A percentile compares a stretch with the other conserved stretches of the same genome.
Evolutionary conservation across 2,797 vertebrate species (phyloP).

Genomic region (Eospalax fontanierii): DNA sequence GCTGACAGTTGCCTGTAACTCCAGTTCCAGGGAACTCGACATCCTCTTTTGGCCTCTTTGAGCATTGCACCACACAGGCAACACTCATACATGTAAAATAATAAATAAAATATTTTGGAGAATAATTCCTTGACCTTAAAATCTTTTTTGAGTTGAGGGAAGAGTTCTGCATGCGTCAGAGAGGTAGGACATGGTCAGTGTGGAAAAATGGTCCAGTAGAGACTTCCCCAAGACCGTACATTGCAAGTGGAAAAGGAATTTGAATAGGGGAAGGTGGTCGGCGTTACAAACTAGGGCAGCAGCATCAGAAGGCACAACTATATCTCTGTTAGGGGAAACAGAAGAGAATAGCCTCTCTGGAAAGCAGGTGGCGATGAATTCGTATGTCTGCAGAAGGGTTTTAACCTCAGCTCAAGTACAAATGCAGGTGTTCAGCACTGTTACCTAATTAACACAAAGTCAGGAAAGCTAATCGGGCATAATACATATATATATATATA

Average conservation of each 20-base stretch:
- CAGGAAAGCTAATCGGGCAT: background rate
- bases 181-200: background rate
- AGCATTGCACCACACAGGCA: no score
- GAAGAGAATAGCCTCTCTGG: background rate
- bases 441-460: conserved; percentile 8
- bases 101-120: no score
- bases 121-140: background rate
- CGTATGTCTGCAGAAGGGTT: background rate
- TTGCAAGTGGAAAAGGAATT: background rate
- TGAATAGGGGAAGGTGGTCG: background rate
- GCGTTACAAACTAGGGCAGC: background rate
- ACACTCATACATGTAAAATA: no score
- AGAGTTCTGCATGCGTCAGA: conserved; percentile 3
- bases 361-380: background rate
- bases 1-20: no score
- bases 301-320: background rate
- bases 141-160: background rate
- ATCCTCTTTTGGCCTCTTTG: no score
- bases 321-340: background rate
- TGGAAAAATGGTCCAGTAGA: background rate
- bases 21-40: no score
- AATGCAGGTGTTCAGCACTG: background rate
- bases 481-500: no score
- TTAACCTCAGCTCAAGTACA: background rate
- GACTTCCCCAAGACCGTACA: background rate